Evolutionary conservation across 2,113 vertebrate genomes (phyloP), one percentile per base, ranked within the genome.

Genomic region (Proterorhinus semilunaris): DNA sequence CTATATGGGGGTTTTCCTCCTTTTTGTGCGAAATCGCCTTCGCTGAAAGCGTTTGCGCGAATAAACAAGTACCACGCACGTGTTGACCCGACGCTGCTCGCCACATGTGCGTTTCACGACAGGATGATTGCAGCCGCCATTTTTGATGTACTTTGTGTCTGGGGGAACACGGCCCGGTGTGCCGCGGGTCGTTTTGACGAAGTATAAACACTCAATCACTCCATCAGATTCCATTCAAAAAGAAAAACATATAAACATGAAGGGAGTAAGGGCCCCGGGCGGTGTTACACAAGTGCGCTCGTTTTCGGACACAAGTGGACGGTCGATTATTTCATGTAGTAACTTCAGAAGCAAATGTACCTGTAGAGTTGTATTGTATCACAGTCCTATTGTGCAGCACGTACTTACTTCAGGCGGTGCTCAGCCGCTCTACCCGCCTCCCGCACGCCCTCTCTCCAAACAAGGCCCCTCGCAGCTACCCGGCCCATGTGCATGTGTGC

Each of bases 371-470:
- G 27, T 36, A 5, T 36, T 36, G 27, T 36, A 36, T 36, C 27
- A 36, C 27, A 36, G 27, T 36, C 27, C 27, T 36, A 36, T 36
- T 36, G 27, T 3, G 2, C 27, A 36, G 27, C 4, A 5, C 27
- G 2, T 36, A 36, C 27, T 36, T 36, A 78, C 82, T 87, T 83
- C 82, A 87, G 83, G 79, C 27, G 4, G 27, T 36, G 27, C 4
- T 36, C 27, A 36, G 27, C 27, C 4, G 4, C 27, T 36, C 27
- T 21, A 21, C 21, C 27, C 27, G 2, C 27, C 27, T 90, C 90
- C 2, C 65, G 79, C 83, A 84, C 88, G 79, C 78, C 67, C 72
- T 74, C 85, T 87, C 83, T 89, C 81, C 91, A 92, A 93, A 92
- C 91, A 91, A 67, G 66, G 79, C 79, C 71, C 66, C 71, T 81